Percentiles rank a stretch among this genome's conserved stretches.
Conservation (phyloP, 2,888 invertebrate genomes). For the Ecliptopera silaceata region DNA sequence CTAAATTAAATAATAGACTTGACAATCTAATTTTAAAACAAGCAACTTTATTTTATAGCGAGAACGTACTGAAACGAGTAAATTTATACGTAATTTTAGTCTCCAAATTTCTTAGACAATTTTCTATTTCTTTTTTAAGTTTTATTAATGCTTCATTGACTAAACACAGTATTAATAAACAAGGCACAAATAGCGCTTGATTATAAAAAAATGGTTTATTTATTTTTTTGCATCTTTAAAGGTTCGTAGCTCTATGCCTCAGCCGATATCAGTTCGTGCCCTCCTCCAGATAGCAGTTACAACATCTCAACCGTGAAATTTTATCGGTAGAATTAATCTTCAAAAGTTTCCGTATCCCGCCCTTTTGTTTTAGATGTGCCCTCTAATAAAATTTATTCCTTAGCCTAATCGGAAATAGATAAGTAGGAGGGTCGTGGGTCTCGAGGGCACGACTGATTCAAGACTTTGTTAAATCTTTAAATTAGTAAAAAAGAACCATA, state of each 20-base stretch:
- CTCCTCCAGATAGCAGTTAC: slow-evolving; percentile 64
- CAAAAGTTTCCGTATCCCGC: slow-evolving; percentile 64
- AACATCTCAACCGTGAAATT: slow-evolving; percentile 75
- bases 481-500: slow-evolving; percentile 42
- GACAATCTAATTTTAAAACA: slow-evolving; percentile 41
- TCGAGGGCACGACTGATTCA: slow-evolving; percentile 51
- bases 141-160: too few species aligned
- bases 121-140: too few species aligned
- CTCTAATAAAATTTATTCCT: slow-evolving; percentile 72
- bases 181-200: too few species aligned
- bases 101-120: too few species aligned
- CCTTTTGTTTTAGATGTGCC: slow-evolving; percentile 71
- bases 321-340: slow-evolving; percentile 80
- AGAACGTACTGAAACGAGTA: not conserved
- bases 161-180: too few species aligned
- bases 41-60: slow-evolving; percentile 1
- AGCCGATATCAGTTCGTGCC: slow-evolving; percentile 59
- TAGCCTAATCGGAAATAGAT: slow-evolving; percentile 70
- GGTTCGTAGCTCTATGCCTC: slow-evolving; percentile 46
- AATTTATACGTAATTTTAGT: too few species aligned
- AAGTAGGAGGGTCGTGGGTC: slow-evolving; percentile 54
- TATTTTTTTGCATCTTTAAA: not conserved
- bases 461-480: slow-evolving; percentile 44
- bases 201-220: too few species aligned
- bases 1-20: slow-evolving; percentile 68